Base-by-base conservation (phyloP, 2,113 vertebrate genomes). In the Mola mola region DNA sequence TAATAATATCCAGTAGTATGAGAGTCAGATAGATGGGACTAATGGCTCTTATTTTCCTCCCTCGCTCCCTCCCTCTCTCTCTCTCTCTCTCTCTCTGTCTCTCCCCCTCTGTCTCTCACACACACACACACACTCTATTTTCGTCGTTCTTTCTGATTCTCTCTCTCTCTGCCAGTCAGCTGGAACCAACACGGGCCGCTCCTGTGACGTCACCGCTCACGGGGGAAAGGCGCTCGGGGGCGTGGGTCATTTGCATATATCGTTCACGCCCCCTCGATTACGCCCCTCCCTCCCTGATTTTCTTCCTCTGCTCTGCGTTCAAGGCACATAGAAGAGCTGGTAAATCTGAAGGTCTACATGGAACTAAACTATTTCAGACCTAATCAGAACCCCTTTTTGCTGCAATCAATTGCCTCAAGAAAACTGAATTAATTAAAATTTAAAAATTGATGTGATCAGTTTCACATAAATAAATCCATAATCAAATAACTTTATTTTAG, bases 141-240 rank as follows among this genome's bases (percentile, higher is more conserved):
- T 56, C 66, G 33, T 40, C 47, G 46, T 44, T 60, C 52, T 50
- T 53, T 51, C 73, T 48, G 28, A 37, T 15, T 40, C 63, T 48
- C 67, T 59, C 74, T 63, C 67, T 69, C 71, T 64, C 72, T 73
- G 19, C 24, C 82, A 68, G 81, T 93, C 91, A 93, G 91, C 90
- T 93, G 92, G 90, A 91, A 92, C 88, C 86, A 91, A 91, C 92
- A 93, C 92, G 91, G 89, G 91, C 88, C 43, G 89, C 86, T 75
- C 75, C 40, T 43, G 88, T 92, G 89, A 93, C 91, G 84, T 92
- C 91, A 93, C 70, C 72, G 72, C 85, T 91, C 91, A 91, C 90
- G 86, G 87, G 89, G 90, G 81, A 86, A 75, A 67, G 81, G 79
- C 71, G 66, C 75, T 74, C 28, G 77, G 78, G 73, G 91, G 88